phyloP scores from a whole-genome alignment of 1,140 invertebrate species.

The Cydia pomonella region DNA sequence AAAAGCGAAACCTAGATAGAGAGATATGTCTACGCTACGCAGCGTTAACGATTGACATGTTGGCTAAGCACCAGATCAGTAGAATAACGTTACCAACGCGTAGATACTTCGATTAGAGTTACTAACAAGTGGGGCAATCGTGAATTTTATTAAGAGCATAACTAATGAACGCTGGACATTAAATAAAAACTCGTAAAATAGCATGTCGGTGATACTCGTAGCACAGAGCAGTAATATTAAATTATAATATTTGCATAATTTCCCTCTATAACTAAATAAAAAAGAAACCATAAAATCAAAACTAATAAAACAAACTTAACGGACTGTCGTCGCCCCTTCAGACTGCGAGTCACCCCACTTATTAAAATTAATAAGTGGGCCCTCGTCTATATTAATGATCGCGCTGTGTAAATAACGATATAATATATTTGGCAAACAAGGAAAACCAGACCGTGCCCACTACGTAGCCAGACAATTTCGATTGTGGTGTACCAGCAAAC shows the following conservation, averaged over 20 bases:
- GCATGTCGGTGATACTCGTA: background rate
- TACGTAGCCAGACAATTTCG: constrained; percentile 38
- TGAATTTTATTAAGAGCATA: too few species aligned
- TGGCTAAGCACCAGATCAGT: too few species aligned
- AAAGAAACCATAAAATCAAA: constrained; percentile 66
- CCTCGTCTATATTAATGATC: constrained; percentile 76
- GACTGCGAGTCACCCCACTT: constrained; percentile 67
- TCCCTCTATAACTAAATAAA: constrained; percentile 33
- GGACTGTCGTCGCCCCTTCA: constrained; percentile 62
- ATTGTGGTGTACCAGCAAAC: constrained; percentile 37
- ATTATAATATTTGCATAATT: constrained; percentile 16
- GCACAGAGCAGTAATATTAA: background rate
- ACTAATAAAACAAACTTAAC: constrained; percentile 67
- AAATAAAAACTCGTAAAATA: background rate
- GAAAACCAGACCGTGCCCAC: constrained; percentile 56
- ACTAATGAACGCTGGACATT: too few species aligned
- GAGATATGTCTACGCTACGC: too few species aligned
- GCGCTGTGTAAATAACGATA: constrained; percentile 73
- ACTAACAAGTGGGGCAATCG: too few species aligned
- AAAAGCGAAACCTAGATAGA: too few species aligned
- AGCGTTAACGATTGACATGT: too few species aligned
- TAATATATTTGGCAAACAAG: constrained; percentile 76
- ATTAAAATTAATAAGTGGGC: constrained; percentile 80
- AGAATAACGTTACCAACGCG: too few species aligned
- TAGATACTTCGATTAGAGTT: too few species aligned